Evolutionary conservation across 2,113 vertebrate species (phyloP).

Genomic region (Cygnus atratus): DNA sequence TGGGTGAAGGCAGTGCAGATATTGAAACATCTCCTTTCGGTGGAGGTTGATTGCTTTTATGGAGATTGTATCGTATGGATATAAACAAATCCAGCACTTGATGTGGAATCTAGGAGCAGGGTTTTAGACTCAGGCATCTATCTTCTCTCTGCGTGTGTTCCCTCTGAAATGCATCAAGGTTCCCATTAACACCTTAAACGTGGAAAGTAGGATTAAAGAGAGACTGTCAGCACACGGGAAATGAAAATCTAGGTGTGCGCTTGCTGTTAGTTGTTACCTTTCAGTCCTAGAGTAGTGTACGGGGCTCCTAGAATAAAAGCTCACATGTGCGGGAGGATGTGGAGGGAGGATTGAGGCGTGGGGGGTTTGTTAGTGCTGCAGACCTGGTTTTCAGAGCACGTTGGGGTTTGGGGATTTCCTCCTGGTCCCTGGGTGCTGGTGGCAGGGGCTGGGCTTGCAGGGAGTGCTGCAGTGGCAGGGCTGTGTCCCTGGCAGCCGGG

Average conservation of each 20-base stretch:
- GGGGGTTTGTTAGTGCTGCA: background rate
- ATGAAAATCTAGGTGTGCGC: background rate
- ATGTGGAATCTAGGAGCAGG: slow-evolving; percentile 28
- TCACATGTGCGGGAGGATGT: background rate
- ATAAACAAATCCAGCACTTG: slow-evolving; percentile 54
- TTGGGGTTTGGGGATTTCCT: background rate
- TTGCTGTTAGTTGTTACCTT: background rate
- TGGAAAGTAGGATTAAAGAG: slow-evolving; percentile 33
- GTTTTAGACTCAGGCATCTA: slow-evolving; percentile 23
- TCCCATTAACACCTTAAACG: slow-evolving; percentile 52
- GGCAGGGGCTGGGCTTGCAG: background rate
- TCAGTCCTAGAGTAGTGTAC: background rate
- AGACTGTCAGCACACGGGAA: slow-evolving; percentile 33
- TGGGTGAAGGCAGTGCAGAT: slow-evolving; percentile 17
- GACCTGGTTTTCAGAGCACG: background rate
- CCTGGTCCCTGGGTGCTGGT: background rate
- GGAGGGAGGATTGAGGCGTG: background rate
- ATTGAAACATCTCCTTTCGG: slow-evolving; percentile 42
- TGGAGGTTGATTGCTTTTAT: slow-evolving; percentile 63
- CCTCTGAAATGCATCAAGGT: slow-evolving; percentile 50
- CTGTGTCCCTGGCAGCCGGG: too few relatives aligned
- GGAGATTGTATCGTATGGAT: slow-evolving; percentile 54
- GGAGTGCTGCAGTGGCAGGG: background rate
- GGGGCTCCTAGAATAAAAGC: background rate
- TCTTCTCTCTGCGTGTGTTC: background rate